Evolutionary conservation across 2,888 invertebrate genomes (phyloP).

Genomic region (Hoplodrina ambigua): DNA sequence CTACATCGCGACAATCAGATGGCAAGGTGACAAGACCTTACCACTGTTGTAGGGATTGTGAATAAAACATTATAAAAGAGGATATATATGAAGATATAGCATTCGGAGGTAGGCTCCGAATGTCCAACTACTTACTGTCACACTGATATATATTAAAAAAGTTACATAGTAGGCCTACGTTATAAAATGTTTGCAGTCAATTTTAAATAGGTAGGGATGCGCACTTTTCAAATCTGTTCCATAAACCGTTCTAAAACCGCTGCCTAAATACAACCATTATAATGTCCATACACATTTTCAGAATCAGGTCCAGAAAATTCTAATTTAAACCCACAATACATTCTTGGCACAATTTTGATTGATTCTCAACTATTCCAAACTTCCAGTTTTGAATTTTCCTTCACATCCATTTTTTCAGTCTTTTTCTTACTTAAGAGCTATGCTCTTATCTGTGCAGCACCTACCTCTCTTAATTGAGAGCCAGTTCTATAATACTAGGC

Average conservation of each 20-base stretch:
- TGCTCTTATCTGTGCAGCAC: slow-evolving; percentile 21
- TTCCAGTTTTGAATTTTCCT: slow-evolving; percentile 2
- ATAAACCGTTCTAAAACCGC: background rate
- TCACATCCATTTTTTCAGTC: slow-evolving; percentile 4
- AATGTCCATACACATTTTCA: background rate
- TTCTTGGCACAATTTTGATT: slow-evolving; percentile 1
- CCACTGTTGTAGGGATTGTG: background rate
- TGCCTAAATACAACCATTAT: background rate
- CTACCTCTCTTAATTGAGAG: slow-evolving; percentile 14
- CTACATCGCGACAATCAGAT: background rate
- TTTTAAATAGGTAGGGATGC: background rate
- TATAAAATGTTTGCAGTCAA: background rate
- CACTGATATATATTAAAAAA: background rate
- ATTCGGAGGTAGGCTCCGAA: background rate
- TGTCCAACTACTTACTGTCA: background rate
- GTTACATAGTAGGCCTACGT: background rate
- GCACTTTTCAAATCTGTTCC: background rate
- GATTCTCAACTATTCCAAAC: background rate
- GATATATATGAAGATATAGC: background rate
- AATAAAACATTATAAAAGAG: background rate
- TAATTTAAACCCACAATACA: background rate
- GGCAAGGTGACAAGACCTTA: background rate
- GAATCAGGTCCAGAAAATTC: background rate
- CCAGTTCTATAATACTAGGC: background rate
- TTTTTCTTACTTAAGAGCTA: slow-evolving; percentile 18